Conservation (phyloP, 2,113 vertebrate species). For the Felis chaus region DNA sequence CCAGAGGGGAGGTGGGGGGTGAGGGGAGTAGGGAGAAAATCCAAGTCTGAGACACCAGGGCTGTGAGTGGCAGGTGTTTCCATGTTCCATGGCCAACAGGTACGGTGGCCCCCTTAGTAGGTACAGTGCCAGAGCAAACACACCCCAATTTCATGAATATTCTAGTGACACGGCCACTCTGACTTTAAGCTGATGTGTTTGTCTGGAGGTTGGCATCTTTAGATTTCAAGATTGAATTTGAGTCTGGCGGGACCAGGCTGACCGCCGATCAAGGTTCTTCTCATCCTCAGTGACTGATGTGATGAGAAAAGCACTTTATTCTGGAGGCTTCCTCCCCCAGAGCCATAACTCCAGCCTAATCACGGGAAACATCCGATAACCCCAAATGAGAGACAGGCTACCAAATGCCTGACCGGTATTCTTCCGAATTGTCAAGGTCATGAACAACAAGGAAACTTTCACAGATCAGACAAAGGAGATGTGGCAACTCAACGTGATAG, state of each 20-base stretch:
- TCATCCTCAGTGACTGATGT: accelerated
- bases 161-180: background rate
- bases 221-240: background rate
- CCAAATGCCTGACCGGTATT: background rate
- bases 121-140: background rate
- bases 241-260: too few relatives aligned
- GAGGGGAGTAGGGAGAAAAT: background rate
- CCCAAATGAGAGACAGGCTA: background rate
- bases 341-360: background rate
- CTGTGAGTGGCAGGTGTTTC: too few relatives aligned
- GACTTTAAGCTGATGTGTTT: background rate
- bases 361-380: background rate
- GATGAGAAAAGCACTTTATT: background rate
- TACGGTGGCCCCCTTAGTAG: accelerated
- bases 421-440: background rate
- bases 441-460: background rate
- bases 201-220: background rate
- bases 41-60: background rate
- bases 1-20: background rate
- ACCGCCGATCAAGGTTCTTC: accelerated
- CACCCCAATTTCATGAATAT: background rate
- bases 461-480: background rate
- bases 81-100: background rate
- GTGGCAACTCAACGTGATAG: accelerated
- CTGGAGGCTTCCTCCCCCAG: background rate